A percentile compares a stretch with the other conserved stretches of the same genome.
phyloP scores from a whole-genome alignment of 2,113 vertebrate genomes.

The Brachyhypopomus occidentalis region DNA sequence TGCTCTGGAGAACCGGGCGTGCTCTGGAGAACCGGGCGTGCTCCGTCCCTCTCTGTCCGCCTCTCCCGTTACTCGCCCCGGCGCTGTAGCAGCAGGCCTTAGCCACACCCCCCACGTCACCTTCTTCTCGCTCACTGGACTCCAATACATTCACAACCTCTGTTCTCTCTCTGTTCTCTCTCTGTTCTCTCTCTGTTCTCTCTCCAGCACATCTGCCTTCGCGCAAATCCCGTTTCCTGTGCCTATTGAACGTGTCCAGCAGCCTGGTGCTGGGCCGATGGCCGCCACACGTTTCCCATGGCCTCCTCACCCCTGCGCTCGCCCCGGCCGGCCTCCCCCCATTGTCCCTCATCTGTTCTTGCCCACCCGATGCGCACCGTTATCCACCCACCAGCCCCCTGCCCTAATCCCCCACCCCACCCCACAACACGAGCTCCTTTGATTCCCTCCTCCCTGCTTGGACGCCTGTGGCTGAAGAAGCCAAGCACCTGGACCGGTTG shows the following conservation, averaged over 20 bases:
- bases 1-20: no score
- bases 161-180: constrained; percentile 31
- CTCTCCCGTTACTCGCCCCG: no score
- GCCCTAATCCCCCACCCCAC: constrained; percentile 49
- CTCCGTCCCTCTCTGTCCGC: no score
- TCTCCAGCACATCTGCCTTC: constrained; percentile 51
- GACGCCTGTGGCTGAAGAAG: constrained; percentile 53
- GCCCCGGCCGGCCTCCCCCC: constrained; percentile 39
- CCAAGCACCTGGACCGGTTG: constrained; percentile 56
- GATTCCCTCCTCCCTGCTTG: constrained; percentile 48
- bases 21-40: no score
- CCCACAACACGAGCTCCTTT: constrained; percentile 42
- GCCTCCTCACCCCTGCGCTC: constrained; percentile 53
- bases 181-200: constrained; percentile 32
- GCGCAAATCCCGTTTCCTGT: constrained; percentile 57
- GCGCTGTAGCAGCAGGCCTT: no score
- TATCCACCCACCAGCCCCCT: constrained; percentile 45
- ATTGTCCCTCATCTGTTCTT: constrained; percentile 57
- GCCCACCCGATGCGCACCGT: constrained; percentile 39
- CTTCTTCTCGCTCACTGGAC: constrained; percentile 40
- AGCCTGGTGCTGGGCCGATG: constrained; percentile 35
- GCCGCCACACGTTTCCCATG: constrained; percentile 55
- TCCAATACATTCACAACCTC: constrained; percentile 53
- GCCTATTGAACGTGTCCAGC: constrained; percentile 45
- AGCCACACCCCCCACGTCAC: constrained; percentile 28